Base-by-base conservation (phyloP, 2,888 invertebrate species). In the Tiphia femorata region DNA sequence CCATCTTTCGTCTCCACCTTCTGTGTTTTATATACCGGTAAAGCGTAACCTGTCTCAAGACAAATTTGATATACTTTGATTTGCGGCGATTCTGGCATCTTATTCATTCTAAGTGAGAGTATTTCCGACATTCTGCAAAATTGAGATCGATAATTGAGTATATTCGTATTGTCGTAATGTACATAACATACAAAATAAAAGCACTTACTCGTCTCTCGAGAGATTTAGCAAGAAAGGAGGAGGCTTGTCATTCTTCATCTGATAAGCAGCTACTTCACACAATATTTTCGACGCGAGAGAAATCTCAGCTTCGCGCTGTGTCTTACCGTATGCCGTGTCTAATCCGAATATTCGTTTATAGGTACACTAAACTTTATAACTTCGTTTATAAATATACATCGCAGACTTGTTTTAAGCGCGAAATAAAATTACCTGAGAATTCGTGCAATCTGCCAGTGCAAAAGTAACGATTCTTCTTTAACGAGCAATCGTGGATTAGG, bases 101-200 rank as follows among this genome's bases (percentile, higher is more conserved):
- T 43, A 7, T 42, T 63, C 21, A 23, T 29, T 1, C 51, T 62
- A 12, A 71, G 25, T 17, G 49, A 48, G 6, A 66, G 51, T 44
- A 76, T 66, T 14, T 71, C 66, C 47, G 61, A 27, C 58, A 76
- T 69, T 53, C 76, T 76, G n/a, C n/a, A n/a, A n/a, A n/a, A 20
- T 6, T 3, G 16, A n/a, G 16, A 49, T 19, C 19, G 10, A 21
- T 2, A 16, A 2, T 14, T 33, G 8, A 19, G 4, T n/a, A 1
- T 8, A 37, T 14, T 2, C 1, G n/a, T 12, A 16, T 35, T 2
- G 19, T n/a, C 8, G 5, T 10, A 27, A 41, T 30, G 17, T 25
- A 10, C 2, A 41, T 38, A 27, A 8, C 30, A n/a, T 1, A n/a
- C 21, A 10, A 30, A 2, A n/a, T 25, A 30, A 12, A 6, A 2